Conservation (phyloP, 2,888 invertebrate species). For the Resseliella maxima region DNA sequence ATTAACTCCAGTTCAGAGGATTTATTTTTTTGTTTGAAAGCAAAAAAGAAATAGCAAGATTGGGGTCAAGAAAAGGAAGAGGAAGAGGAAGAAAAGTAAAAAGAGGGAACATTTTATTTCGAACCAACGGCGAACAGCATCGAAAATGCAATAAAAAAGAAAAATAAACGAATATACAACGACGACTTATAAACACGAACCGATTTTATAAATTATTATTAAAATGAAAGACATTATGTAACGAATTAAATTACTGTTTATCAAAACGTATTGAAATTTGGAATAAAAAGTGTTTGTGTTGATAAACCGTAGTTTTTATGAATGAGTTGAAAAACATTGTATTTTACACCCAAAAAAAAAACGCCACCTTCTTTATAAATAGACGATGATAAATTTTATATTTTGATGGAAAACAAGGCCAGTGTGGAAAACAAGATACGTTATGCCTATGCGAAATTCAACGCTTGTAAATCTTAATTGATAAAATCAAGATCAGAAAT, state of each 20-base stretch:
- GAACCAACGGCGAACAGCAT: not conserved
- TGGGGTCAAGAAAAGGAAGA: too few species aligned
- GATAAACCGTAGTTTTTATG: not conserved
- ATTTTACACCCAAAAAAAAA: too few species aligned
- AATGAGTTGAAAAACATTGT: conserved; percentile 27
- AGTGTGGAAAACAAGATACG: not conserved
- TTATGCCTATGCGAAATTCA: not conserved
- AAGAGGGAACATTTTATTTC: too few species aligned
- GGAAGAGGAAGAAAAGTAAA: too few species aligned
- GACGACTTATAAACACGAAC: not conserved
- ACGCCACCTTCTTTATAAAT: not conserved
- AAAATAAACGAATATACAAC: not conserved
- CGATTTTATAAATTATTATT: not conserved
- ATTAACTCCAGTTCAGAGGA: too few species aligned
- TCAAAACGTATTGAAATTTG: not conserved
- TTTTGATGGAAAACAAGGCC: not conserved
- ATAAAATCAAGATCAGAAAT: not conserved
- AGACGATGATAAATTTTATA: not conserved
- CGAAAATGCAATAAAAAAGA: not conserved
- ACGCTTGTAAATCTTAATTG: conserved; percentile 16
- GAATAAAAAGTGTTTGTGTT: not conserved
- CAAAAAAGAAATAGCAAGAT: too few species aligned
- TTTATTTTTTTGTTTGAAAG: too few species aligned
- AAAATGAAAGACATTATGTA: not conserved
- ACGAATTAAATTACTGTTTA: not conserved